Evolutionary conservation across 2,113 vertebrate genomes (phyloP).

Genomic region (Tragelaphus imberbis): DNA sequence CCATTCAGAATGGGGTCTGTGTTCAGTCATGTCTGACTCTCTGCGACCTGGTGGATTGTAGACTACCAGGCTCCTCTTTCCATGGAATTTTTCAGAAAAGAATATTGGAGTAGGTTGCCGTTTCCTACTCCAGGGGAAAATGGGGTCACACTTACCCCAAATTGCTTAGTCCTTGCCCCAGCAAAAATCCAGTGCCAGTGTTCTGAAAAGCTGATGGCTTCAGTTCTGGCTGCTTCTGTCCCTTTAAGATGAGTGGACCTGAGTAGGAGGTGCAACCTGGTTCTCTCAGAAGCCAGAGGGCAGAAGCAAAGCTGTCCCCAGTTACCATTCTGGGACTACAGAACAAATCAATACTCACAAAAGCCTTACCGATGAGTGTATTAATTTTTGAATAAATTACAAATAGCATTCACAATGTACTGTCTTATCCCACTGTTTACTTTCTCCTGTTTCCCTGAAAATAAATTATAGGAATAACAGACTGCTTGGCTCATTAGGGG

Average conservation of each 20-base stretch:
- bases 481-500: neutral
- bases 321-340: neutral
- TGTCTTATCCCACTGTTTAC: neutral
- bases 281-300: neutral
- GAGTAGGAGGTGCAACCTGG: neutral
- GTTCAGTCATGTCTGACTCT: neutral
- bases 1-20: neutral
- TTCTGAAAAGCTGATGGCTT: neutral
- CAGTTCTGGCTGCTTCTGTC: neutral
- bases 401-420: neutral
- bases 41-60: fast-evolving
- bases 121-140: neutral
- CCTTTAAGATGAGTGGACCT: neutral
- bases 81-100: neutral
- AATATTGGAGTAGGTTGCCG: neutral
- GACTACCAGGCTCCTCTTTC: neutral
- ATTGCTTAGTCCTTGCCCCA: neutral
- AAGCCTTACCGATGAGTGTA: neutral
- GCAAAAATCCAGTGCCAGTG: neutral
- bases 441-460: neutral
- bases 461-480: conserved; percentile 24
- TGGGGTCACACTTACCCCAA: neutral
- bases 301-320: neutral
- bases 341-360: neutral
- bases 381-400: neutral